Percentiles rank a stretch among this genome's conserved stretches.
Evolutionary conservation across 2,113 vertebrate genomes (phyloP).

Genomic region (Zingel zingel): DNA sequence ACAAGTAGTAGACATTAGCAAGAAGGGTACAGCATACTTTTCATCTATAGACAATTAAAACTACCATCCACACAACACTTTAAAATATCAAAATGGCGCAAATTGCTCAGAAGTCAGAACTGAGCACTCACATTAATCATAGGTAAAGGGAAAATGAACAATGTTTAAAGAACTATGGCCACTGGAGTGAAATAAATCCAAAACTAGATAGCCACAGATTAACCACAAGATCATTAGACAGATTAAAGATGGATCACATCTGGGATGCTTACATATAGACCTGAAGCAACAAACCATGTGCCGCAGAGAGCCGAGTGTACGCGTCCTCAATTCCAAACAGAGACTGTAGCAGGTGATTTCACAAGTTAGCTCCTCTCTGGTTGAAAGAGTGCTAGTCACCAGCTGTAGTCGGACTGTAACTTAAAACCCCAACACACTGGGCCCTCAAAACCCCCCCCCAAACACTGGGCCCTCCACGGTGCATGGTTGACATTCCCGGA

Average conservation of each 20-base stretch:
- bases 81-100: slow-evolving; percentile 65
- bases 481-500: not conserved
- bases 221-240: slow-evolving; percentile 2
- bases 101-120: slow-evolving; percentile 16
- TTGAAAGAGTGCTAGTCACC: not conserved
- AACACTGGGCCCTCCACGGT: not conserved
- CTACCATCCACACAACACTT: slow-evolving; percentile 56
- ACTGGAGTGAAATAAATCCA: not conserved
- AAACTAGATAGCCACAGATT: not conserved
- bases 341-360: slow-evolving; percentile 2
- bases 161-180: slow-evolving; percentile 9
- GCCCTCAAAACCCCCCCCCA: not conserved
- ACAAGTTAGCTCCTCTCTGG: not conserved
- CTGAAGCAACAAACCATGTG: slow-evolving; percentile 6
- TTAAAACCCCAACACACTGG: slow-evolving; percentile 4
- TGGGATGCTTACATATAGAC: not conserved
- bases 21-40: slow-evolving; percentile 37
- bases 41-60: slow-evolving; percentile 69
- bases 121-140: slow-evolving; percentile 1
- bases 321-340: not conserved
- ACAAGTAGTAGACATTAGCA: slow-evolving; percentile 17
- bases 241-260: not conserved
- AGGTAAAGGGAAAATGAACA: slow-evolving; percentile 2
- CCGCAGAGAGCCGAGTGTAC: not conserved
- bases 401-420: not conserved